Percentiles rank a stretch among this genome's conserved stretches.
phyloP scores from a whole-genome alignment of 2,797 vertebrate genomes.

The Anas acuta region DNA sequence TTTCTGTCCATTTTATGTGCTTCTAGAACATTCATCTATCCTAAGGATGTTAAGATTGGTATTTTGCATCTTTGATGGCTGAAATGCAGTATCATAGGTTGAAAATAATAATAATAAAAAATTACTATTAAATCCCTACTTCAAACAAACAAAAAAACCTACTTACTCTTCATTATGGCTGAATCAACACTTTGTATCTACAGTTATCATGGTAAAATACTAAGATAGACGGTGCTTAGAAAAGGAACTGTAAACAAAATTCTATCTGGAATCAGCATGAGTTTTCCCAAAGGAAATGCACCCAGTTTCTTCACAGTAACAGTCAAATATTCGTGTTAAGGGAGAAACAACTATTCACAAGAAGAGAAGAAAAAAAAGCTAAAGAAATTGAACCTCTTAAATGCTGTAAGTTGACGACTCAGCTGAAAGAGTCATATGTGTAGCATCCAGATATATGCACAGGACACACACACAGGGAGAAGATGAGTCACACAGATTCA shows the following conservation, averaged over 20 bases:
- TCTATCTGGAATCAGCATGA: not conserved
- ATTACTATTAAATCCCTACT: not conserved
- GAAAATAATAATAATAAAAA: not conserved
- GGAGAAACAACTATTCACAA: not conserved
- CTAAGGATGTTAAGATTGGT: not conserved
- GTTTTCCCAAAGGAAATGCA: not conserved
- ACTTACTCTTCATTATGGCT: not conserved
- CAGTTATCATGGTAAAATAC: not conserved
- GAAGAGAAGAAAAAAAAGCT: not conserved
- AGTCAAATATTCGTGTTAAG: not conserved
- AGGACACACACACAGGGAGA: not conserved
- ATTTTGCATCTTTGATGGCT: not conserved
- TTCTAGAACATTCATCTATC: not conserved
- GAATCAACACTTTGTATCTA: not conserved
- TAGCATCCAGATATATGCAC: not conserved
- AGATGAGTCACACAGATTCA: not conserved
- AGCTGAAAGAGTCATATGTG: not conserved
- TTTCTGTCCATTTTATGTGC: not conserved
- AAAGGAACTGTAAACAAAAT: not conserved
- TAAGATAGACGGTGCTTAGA: not conserved
- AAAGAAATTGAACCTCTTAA: not conserved
- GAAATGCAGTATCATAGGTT: not conserved
- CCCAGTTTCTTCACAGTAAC: not conserved
- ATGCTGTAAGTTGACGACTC: not conserved
- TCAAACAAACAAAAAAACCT: not conserved